Evolutionary conservation across 2,113 vertebrate species (phyloP), one percentile per base, ranked within the genome.

Genomic region (Psilopsiagon aurifrons): DNA sequence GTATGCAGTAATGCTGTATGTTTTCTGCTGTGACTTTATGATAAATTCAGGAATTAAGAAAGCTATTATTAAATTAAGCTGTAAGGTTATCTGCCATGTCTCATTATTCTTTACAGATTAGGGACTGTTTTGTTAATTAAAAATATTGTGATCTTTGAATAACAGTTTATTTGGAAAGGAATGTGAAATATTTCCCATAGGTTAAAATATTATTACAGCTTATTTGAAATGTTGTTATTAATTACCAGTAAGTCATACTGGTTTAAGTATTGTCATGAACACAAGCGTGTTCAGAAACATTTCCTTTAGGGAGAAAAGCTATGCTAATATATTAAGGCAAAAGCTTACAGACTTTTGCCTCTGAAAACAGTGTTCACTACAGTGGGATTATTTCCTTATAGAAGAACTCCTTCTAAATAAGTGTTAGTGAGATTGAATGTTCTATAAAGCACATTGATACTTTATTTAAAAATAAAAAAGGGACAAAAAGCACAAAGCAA

Each of bases 111-210:
- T 47, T 81, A 70, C 49, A 74, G 63, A 80, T 87, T 46, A 76
- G 37, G 15, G 37, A 62, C 44, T 92, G 46, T 93, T 88, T 77
- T 62, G 19, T 92, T 83, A 88, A 92, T 92, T 93, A 57, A 95
- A 94, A 94, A 62, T 83, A 86, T 9, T 0, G 0, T 78, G 9
- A 25, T 88, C 59, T 92, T 92, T 74, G 37, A 83, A 17, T 44
- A 92, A 41, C 20, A 35, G 85, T 88, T 90, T 94, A 83, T 96
- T 94, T 95, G 90, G 27, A 94, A 92, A 86, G 22, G 57, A 67
- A 49, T 66, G 59, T 67, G 60, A 86, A 93, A 12, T 92, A 81
- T 51, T 90, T 95, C 47, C 33, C 31, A 27, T 39, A 67, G 31
- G 29, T 89, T 71, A 82, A 83, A 88, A 76, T 86, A 78, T 75